A percentile compares a stretch with the other conserved stretches of the same genome.
phyloP scores from a whole-genome alignment of 2,113 vertebrate genomes.

The Noctilio leporinus region DNA sequence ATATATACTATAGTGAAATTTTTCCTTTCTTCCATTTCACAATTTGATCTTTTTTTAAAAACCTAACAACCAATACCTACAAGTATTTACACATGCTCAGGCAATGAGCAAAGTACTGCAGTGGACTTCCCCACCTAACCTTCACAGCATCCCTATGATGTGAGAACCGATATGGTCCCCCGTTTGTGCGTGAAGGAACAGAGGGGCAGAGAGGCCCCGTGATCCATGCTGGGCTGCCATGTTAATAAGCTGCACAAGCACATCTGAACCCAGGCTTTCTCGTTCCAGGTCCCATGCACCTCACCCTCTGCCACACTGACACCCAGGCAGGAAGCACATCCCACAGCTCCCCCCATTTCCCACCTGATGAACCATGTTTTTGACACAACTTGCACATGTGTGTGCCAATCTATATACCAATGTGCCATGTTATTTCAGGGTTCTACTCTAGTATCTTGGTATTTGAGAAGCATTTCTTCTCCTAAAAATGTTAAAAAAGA shows the following conservation, averaged over 20 bases:
- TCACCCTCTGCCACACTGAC: not conserved
- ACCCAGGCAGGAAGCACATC: not conserved
- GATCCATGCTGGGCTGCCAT: not conserved
- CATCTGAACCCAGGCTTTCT: not conserved
- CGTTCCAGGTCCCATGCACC: not conserved
- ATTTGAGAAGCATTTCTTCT: conserved; percentile 26
- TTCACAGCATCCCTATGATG: not conserved
- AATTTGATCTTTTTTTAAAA: not conserved
- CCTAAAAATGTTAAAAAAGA: conserved; percentile 25
- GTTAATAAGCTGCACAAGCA: not conserved
- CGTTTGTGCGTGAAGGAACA: not conserved
- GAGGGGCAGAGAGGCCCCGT: not conserved
- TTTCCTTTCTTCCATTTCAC: not conserved
- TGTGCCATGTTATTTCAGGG: not conserved
- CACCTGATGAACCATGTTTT: not conserved
- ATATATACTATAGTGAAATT: not conserved
- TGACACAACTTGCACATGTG: not conserved
- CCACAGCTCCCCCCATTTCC: not conserved
- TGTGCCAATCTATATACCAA: conserved; percentile 6
- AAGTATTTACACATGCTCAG: not conserved
- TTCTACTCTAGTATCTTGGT: conserved; percentile 1
- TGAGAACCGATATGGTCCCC: not conserved
- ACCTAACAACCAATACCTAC: not conserved
- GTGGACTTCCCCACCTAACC: not conserved
- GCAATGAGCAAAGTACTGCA: not conserved